Base-by-base conservation (phyloP, 2,888 invertebrate species). In the Caenorhabditis imperialis region DNA sequence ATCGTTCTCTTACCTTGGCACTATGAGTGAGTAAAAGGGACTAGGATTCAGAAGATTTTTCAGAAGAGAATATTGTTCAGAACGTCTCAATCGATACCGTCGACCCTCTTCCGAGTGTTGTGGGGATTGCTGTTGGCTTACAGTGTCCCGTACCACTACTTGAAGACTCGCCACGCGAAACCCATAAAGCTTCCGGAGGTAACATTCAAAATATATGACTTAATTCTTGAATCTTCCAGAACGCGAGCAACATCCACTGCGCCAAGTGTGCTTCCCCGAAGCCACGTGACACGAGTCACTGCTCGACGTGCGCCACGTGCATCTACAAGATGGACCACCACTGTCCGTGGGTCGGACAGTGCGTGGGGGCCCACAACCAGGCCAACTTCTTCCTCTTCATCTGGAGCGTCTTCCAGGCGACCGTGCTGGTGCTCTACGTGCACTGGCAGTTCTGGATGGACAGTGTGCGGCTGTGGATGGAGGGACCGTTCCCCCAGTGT, bases 291-390 rank as follows among this genome's bases (percentile, higher is more conserved):
- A 54, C 63, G 27, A 40, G 38, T 22, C 63, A 63, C 37, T 63
- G 63, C 30, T 42, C 42, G 27, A 47, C 38, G 6, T 63, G 63
- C 54, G 20, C 38, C 47, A 73, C 47, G 22, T 73, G 73, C 48
- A 54, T 73, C n/a, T 47, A 54, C 35, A 30, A 35, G 14, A 40
- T 35, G 48, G 73, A 73, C 30, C 73, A 73, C 44, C 73, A 73
- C 51, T 73, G 73, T 60, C 60, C 60, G 20, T 58, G 53, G 60
- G 23, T 73, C 33, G 60, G 60, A 30, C 58, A 65, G n/a, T 73
- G 73, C 23, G 35, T 73, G 44, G 73, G 73, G 35, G 38, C 54
- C 12, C 73, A 73, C 50, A 73, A 73, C 23, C 63, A 65, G 33
- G 45, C 73, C 6, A 57, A 65, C 40, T 73, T 73, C 45, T 73